phyloP scores from a whole-genome alignment of 2,888 invertebrate species.

The Euphydryas editha region DNA sequence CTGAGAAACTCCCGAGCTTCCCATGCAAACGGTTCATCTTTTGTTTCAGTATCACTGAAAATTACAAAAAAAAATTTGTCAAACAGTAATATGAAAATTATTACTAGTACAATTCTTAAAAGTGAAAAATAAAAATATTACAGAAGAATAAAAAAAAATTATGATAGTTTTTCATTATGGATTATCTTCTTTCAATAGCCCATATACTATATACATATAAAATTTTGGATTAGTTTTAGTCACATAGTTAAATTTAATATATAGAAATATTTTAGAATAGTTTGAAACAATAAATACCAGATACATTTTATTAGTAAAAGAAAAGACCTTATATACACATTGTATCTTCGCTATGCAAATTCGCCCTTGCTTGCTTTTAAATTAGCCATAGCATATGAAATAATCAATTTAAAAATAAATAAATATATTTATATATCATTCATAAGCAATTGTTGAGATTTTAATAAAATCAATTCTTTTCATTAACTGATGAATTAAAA shows the following conservation, averaged over 20 bases:
- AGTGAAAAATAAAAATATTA: no score
- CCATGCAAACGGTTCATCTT: slow-evolving; percentile 98
- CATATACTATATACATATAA: no score
- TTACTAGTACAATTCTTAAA: not conserved
- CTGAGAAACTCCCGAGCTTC: slow-evolving; percentile 97
- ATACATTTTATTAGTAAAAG: not conserved
- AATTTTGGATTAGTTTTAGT: no score
- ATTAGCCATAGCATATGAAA: slow-evolving; percentile 4
- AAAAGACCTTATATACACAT: not conserved
- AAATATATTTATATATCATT: not conserved
- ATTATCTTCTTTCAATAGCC: no score
- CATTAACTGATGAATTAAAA: no score
- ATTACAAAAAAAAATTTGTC: not conserved
- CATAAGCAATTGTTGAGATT: no score
- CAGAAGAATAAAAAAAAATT: no score
- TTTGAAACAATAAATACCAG: no score
- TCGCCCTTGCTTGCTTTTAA: slow-evolving; percentile 21
- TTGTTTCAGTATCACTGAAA: slow-evolving; percentile 86
- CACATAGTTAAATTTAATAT: no score
- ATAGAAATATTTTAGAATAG: no score
- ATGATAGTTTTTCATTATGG: no score
- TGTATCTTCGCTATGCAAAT: slow-evolving; percentile 19
- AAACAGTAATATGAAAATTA: not conserved
- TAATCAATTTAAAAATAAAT: not conserved
- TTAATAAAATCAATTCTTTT: no score